Conservation (phyloP, 1,140 invertebrate genomes). For the Pararge aegeria region DNA sequence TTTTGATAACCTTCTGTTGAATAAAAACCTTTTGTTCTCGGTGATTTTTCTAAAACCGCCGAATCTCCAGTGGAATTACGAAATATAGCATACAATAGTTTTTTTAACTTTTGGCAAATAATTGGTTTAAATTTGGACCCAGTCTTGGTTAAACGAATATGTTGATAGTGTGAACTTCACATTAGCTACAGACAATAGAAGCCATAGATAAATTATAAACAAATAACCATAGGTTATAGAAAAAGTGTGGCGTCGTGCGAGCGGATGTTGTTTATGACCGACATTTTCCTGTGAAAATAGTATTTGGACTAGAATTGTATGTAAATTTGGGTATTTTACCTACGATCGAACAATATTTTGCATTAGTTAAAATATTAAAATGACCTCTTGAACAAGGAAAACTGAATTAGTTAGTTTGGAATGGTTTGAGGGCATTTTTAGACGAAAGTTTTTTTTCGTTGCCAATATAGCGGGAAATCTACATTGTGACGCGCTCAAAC, state of each 20-base stretch:
- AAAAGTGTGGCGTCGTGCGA: constrained; percentile 63
- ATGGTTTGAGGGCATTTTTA: constrained; percentile 26
- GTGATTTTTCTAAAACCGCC: no score
- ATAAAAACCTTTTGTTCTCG: no score
- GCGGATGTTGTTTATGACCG: constrained; percentile 74
- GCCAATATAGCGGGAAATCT: constrained; percentile 75
- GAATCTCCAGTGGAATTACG: no score
- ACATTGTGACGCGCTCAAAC: constrained; percentile 70
- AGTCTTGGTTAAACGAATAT: background rate
- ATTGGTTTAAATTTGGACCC: no score
- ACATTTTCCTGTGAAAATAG: constrained; percentile 67
- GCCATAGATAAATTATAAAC: background rate
- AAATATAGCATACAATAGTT: no score
- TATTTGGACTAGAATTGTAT: constrained; percentile 40
- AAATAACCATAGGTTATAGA: constrained; percentile 30
- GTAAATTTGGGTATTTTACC: constrained; percentile 31
- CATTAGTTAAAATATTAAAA: constrained; percentile 16
- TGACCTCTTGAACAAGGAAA: background rate
- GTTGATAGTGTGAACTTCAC: background rate
- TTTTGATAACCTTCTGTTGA: no score
- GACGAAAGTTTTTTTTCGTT: constrained; percentile 54
- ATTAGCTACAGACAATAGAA: background rate
- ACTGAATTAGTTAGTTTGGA: constrained; percentile 14
- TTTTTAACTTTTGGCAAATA: no score
- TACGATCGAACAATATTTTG: constrained; percentile 23